Evolutionary conservation across 2,113 vertebrate species (phyloP).

Genomic region (Todiramphus chloris): DNA sequence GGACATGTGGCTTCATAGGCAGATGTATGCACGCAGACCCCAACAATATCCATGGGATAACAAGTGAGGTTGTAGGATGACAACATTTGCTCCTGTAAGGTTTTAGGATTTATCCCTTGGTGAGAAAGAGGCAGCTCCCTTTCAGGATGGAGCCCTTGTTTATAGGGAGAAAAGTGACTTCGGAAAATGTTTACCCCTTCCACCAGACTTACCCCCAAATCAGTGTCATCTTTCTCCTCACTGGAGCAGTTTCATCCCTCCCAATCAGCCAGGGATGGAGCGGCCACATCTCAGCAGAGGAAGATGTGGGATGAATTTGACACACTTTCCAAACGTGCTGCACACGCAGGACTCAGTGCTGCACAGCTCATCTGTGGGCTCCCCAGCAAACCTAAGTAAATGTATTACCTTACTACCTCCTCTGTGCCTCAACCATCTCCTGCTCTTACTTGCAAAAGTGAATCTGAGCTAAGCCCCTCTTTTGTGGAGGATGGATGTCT

Average conservation of each 20-base stretch:
- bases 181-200: not conserved
- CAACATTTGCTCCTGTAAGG: not conserved
- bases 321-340: not conserved
- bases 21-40: accelerated
- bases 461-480: not conserved
- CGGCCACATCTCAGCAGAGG: not conserved
- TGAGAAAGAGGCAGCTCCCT: not conserved
- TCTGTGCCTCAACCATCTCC: not conserved
- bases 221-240: accelerated
- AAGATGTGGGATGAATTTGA: not conserved
- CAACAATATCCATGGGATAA: not conserved
- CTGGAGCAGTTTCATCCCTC: not conserved
- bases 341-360: not conserved
- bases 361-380: not conserved
- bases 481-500: not conserved
- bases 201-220: not conserved
- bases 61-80: not conserved
- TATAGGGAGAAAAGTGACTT: not conserved
- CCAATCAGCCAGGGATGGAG: not conserved
- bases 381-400: not conserved
- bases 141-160: not conserved
- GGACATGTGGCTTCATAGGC: accelerated
- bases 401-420: not conserved
- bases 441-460: not conserved
- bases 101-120: not conserved